Evolutionary conservation across 2,113 vertebrate species (phyloP), one percentile per base, ranked within the genome.

Genomic region (Tretioscincus oriximinensis): DNA sequence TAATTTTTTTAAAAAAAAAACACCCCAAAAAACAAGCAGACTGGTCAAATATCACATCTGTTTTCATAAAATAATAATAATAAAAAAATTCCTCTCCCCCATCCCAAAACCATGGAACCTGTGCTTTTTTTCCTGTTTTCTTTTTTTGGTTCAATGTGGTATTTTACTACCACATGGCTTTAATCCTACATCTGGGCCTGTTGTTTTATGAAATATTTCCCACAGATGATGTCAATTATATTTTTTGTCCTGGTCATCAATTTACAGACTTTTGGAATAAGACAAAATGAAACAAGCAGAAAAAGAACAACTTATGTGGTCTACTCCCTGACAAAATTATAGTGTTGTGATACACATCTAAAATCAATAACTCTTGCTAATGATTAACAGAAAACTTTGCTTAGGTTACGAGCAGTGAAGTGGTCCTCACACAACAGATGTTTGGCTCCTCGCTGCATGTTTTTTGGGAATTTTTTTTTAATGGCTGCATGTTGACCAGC

Each of bases 151-250:
- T 95, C 96, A 94, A 94, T 96, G 94, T 96, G 95, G 95, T 97
- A 96, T 97, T 97, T 97, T 96, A 97, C 95, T 96, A 96, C 96
- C 96, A 96, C 95, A 95, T 96, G 96, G 95, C 95, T 96, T 95
- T 96, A 96, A 96, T 96, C 95, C 95, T 96, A 96, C 97, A 97
- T 97, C 96, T 97, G 96, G 95, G 93, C 96, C 95, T 96, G 96
- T 97, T 96, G 96, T 97, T 97, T 96, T 96, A 97, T 96, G 95
- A 97, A 97, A 97, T 96, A 96, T 97, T 97, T 97, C 96, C 96
- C 96, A 97, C 96, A 97, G 95, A 97, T 97, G 96, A 96, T 96
- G 95, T 96, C 95, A 96, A 96, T 96, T 96, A 96, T 96, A 95
- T 95, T 95, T 96, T 97, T 96, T 96, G 96, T 97, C 96, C 94